These are phyloP conservation scores for Scaptomyza tumidula DNA, from an alignment of 2,888 invertebrate genomes.

Conservation along the genomic window DNA sequence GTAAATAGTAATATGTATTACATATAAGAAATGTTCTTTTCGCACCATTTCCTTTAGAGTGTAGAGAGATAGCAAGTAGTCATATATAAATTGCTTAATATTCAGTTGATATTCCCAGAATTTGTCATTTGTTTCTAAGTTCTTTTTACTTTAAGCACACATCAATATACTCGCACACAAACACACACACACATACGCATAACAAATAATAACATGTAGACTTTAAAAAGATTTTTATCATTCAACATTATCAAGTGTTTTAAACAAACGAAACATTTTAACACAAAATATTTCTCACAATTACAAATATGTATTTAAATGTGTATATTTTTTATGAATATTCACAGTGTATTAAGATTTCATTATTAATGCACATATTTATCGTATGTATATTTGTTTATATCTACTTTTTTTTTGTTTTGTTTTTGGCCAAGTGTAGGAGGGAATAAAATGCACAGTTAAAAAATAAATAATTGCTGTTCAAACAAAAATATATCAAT, in stretches of 20 bases:
- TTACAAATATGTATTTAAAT: slow-evolving; percentile 3
- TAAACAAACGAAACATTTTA: not conserved
- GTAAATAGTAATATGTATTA: slow-evolving; percentile 48
- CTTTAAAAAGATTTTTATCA: slow-evolving; percentile 1
- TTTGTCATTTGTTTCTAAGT: not conserved
- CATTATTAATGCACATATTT: slow-evolving; percentile 4
- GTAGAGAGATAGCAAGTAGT: slow-evolving; percentile 7
- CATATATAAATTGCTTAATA: slow-evolving; percentile 45
- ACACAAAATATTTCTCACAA: slow-evolving; percentile 17
- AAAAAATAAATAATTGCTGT: not conserved
- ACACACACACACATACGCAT: slow-evolving; percentile 1
- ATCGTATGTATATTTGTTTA: slow-evolving; percentile 2
- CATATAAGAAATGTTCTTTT: slow-evolving; percentile 27
- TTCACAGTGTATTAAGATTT: slow-evolving; percentile 35
- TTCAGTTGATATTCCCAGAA: slow-evolving; percentile 26
- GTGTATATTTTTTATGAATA: slow-evolving; percentile 24
- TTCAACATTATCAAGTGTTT: not conserved
- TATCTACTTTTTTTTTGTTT: not conserved
- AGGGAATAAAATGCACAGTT: slow-evolving; percentile 44
- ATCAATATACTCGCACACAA: not conserved
- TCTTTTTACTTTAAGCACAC: not conserved
- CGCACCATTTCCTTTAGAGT: not conserved
- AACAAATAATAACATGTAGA: slow-evolving; percentile 12
- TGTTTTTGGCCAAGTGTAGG: slow-evolving; percentile 17
- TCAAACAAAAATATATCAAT: slow-evolving; percentile 7